Evolutionary conservation across 2,888 invertebrate species (phyloP).

Genomic region (Tipula lateralis): DNA sequence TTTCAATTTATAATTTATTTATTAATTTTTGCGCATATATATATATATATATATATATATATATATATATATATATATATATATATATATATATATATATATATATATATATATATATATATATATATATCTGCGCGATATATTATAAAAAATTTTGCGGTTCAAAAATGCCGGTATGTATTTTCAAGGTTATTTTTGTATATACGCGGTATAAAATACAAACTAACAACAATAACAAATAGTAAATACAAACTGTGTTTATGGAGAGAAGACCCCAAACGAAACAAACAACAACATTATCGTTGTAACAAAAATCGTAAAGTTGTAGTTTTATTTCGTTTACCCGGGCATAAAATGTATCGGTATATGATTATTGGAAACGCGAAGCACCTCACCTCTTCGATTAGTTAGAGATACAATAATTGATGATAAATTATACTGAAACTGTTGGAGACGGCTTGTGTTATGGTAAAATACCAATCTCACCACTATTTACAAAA

Average conservation of each 20-base stretch:
- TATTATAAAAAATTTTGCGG: not conserved
- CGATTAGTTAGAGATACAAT: not conserved
- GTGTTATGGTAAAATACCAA: not conserved
- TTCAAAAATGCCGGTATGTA: slow-evolving; percentile 6
- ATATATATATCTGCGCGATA: not conserved
- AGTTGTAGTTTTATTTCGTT: not conserved
- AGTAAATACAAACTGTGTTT: not conserved
- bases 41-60: not conserved
- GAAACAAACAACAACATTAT: not conserved
- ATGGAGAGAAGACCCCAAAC: not conserved
- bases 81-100: slow-evolving; percentile 2
- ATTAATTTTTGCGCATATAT: not conserved
- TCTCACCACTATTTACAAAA: not conserved
- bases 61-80: slow-evolving; percentile 5
- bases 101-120: not conserved
- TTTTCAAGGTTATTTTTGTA: not conserved
- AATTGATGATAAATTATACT: not conserved
- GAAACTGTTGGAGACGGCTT: not conserved
- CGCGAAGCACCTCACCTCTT: not conserved
- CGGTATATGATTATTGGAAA: not conserved
- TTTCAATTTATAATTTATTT: not conserved
- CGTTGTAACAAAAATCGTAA: not conserved
- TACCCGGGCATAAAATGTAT: not conserved
- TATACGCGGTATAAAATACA: slow-evolving; percentile 5
- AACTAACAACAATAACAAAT: not conserved